Evolutionary conservation across 2,888 invertebrate species (phyloP), one percentile per base, ranked within the genome.

Genomic region (Tinea trinotella): DNA sequence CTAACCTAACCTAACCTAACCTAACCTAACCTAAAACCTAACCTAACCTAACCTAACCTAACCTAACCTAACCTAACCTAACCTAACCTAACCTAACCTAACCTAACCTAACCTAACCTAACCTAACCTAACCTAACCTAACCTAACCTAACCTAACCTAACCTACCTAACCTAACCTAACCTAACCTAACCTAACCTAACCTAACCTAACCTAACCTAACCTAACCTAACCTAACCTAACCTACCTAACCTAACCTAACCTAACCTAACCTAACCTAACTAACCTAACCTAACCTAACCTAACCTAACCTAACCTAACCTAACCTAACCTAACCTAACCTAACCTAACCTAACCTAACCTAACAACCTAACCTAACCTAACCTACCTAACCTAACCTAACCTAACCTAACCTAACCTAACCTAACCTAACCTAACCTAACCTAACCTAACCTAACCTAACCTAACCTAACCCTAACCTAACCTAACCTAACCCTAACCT

Each of bases 401-500:
- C 58, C 55, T 54, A 58, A 56, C 60, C 60, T 59, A 58, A 57
- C 56, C 58, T 58, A 58, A 56, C 58, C 57, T 58, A 58, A 56
- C 59, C 59, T 58, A 58, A 57, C 58, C 58, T 58, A 58, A 57
- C 58, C 58, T 58, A 57, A 57, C 58, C 57, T 58, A 58, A 57
- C 58, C 58, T 58, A 59, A 59, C 59, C 59, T 59, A 57, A 57
- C 59, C 59, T 57, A 57, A 57, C 56, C 57, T 57, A 57, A 57
- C 59, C 57, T 57, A 57, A 57, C 56, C 57, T 55, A 55, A 59
- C 58, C 57, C n/a, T n/a, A n/a, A n/a, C n/a, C n/a, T n/a, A n/a
- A n/a, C n/a, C n/a, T n/a, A n/a, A n/a, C n/a, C n/a, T n/a, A n/a
- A 59, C 58, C 59, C 58, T 58, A 59, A 58, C 57, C 59, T 57